phyloP scores from a whole-genome alignment of 2,888 invertebrate species.

The Malacosoma neustria region DNA sequence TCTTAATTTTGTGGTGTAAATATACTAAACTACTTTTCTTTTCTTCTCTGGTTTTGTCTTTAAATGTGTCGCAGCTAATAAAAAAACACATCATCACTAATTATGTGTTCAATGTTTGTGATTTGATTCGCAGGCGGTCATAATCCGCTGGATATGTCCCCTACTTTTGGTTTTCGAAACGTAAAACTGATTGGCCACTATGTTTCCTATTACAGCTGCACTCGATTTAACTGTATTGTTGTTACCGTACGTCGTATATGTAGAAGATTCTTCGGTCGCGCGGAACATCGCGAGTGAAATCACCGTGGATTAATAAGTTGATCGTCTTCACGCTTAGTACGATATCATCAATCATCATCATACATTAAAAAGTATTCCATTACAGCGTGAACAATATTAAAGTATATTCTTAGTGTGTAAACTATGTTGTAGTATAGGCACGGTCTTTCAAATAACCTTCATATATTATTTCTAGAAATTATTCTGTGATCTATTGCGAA shows the following conservation, averaged over 20 bases:
- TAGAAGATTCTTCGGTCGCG: not conserved
- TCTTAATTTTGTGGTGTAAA: not conserved
- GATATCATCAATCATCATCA: too few relatives aligned
- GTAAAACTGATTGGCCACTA: not conserved
- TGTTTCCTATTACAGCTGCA: not conserved
- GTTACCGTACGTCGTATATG: not conserved
- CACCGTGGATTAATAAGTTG: slow-evolving; percentile 14
- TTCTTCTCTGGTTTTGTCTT: not conserved
- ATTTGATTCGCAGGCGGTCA: too few relatives aligned
- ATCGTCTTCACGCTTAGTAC: slow-evolving; percentile 7
- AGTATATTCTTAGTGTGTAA: too few relatives aligned
- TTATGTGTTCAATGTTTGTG: too few relatives aligned
- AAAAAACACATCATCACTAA: too few relatives aligned
- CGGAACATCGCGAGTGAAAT: slow-evolving; percentile 1
- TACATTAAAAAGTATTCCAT: not conserved
- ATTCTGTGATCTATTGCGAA: too few relatives aligned
- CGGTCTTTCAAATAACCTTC: too few relatives aligned
- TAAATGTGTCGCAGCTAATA: not conserved
- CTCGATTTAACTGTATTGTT: not conserved
- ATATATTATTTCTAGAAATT: too few relatives aligned
- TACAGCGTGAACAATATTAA: too few relatives aligned
- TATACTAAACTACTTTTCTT: not conserved
- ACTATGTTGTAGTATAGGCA: too few relatives aligned
- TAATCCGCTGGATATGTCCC: too few relatives aligned
- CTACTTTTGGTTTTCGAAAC: too few relatives aligned